Conservation (phyloP, 2,888 invertebrate species). For the Drosophila melanosoma region DNA sequence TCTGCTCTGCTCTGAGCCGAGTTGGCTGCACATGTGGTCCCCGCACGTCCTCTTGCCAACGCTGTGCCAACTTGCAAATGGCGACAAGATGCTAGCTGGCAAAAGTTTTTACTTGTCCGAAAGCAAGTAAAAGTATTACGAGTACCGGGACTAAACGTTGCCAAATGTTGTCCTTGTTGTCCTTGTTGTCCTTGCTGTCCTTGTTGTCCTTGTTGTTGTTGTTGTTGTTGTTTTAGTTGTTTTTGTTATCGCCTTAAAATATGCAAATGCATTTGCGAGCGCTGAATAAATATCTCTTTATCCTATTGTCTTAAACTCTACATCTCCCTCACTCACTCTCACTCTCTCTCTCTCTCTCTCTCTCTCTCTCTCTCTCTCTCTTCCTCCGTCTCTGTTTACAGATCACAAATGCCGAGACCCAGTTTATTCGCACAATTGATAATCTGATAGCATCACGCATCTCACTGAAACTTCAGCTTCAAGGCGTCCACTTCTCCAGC, state of each 20-base stretch:
- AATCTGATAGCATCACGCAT: constrained; percentile 84
- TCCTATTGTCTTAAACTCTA: constrained; percentile 30
- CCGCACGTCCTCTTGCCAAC: constrained; percentile 8
- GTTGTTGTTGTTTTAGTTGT: constrained; percentile 19
- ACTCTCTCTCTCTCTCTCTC: no score
- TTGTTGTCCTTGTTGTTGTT: constrained; percentile 31
- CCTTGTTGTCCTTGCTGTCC: constrained; percentile 9
- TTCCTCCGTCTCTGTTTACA: constrained; percentile 46
- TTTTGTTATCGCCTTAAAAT: constrained; percentile 55
- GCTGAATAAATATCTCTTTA: constrained; percentile 56
- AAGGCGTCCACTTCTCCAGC: constrained; percentile 84
- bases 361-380: background rate
- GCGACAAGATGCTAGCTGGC: constrained; percentile 79
- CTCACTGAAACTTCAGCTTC: constrained; percentile 83
- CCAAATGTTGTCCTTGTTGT: constrained; percentile 62
- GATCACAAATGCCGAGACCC: constrained; percentile 83
- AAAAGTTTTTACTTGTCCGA: constrained; percentile 69
- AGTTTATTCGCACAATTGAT: constrained; percentile 84
- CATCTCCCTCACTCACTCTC: constrained; percentile 31
- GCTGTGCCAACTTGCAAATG: constrained; percentile 76
- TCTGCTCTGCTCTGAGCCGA: constrained; percentile 1
- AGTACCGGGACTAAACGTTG: constrained; percentile 69
- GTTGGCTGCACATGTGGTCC: constrained; percentile 59
- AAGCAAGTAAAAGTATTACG: constrained; percentile 66
- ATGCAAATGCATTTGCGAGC: constrained; percentile 76